These are phyloP conservation scores for Avahi laniger DNA, from an alignment of 2,797 vertebrate species.

Conservation along the genomic window DNA sequence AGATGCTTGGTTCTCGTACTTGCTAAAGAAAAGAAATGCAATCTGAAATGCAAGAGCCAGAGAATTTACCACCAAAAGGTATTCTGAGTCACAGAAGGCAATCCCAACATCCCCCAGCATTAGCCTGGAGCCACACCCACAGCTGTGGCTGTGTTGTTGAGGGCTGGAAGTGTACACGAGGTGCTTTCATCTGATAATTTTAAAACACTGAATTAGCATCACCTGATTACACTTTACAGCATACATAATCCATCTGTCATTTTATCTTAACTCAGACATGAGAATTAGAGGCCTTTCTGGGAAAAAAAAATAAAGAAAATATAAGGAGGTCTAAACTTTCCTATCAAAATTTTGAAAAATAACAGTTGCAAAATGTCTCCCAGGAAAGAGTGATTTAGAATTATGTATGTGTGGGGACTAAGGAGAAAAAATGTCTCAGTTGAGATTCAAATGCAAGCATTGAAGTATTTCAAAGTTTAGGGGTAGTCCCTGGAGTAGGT, in stretches of 20 bases:
- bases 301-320: neutral
- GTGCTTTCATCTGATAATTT: neutral
- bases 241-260: neutral
- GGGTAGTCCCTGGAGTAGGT: neutral
- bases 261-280: constrained; percentile 17
- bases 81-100: neutral
- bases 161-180: neutral
- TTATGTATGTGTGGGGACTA: neutral
- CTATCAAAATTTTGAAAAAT: neutral
- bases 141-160: neutral
- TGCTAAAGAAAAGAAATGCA: neutral
- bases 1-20: neutral
- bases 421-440: neutral
- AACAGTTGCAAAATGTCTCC: neutral
- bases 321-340: neutral
- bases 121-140: neutral
- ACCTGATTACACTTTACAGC: neutral
- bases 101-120: neutral
- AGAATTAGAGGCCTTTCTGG: neutral
- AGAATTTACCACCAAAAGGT: neutral
- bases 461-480: constrained; percentile 8
- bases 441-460: neutral
- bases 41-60: neutral
- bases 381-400: neutral
- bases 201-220: neutral